Evolutionary conservation across 2,888 invertebrate genomes (phyloP), one percentile per base, ranked within the genome.

Genomic region (Anthoptus insignis): DNA sequence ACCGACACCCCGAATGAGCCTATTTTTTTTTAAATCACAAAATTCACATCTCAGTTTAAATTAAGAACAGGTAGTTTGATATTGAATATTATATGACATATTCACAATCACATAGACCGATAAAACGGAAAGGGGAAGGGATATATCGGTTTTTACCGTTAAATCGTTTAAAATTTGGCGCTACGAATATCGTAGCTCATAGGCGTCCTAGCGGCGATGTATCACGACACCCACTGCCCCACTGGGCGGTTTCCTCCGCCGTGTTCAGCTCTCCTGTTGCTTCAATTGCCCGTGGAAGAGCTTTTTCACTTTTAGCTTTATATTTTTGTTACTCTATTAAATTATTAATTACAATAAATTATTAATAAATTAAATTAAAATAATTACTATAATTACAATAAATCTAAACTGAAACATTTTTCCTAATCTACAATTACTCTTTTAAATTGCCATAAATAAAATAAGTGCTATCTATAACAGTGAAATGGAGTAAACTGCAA

Each of bases 191-290:
- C 11, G 52, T 21, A 21, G 47, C 14, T 13, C 21, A 22, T n/a
- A 79, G 75, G 80, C 88, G 87, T 83, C 83, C 80, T 78, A 73
- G 73, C 87, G 72, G 75, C 75, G 75, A 79, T 83, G 76, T 73
- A 79, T 78, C 87, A 81, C 83, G 84, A 67, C 80, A 81, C 78
- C 77, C 73, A 88, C 88, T 88, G 86, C 63, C 75, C 74, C 84
- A 88, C 88, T 88, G 86, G 64, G 75, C 74, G 85, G 64, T 75
- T 73, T 74, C 68, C 76, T 77, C 79, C 76, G 77, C 67, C 75
- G 72, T 76, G 72, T 78, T 76, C 72, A 74, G 72, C 75, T 78
- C 78, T 67, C 76, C 59, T 59, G 59, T 59, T 59, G 59, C 59
- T 59, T 19, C 22, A 37, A 57, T 58, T 32, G 27, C 19, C 50